Evolutionary conservation across 2,797 vertebrate genomes (phyloP).

Genomic region (Intellagama lesueurii): DNA sequence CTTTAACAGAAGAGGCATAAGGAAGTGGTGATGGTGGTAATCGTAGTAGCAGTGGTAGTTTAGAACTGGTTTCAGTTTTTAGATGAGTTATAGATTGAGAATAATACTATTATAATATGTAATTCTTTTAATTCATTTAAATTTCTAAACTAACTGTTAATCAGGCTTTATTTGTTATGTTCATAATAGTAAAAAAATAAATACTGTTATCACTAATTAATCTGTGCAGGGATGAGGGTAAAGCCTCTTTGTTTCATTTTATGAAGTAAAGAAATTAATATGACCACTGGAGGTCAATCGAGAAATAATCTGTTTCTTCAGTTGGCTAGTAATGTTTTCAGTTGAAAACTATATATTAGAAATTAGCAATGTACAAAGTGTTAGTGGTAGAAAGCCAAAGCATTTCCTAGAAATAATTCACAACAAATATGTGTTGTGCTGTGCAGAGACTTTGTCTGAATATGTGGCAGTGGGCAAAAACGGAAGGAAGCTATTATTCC

Average conservation of each 20-base stretch:
- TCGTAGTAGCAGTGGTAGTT: no score
- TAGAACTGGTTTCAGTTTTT: no score
- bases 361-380: not conserved
- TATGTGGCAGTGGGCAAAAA: not conserved
- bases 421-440: not conserved
- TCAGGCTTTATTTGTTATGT: not conserved
- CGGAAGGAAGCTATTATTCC: no score
- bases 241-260: not conserved
- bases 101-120: no score
- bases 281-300: not conserved
- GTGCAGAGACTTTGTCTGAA: no score
- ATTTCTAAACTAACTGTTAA: not conserved
- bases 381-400: not conserved
- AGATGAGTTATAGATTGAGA: no score
- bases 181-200: not conserved
- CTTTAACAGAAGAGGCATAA: no score
- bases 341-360: not conserved
- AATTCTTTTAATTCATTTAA: not conserved
- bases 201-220: not conserved
- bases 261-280: not conserved
- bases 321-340: not conserved
- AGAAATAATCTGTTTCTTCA: not conserved
- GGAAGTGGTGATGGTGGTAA: no score
- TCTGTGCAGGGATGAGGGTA: not conserved
- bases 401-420: not conserved